Evolutionary conservation across 2,113 vertebrate species (phyloP), one percentile per base, ranked within the genome.

Genomic region (Bubo blakistoni): DNA sequence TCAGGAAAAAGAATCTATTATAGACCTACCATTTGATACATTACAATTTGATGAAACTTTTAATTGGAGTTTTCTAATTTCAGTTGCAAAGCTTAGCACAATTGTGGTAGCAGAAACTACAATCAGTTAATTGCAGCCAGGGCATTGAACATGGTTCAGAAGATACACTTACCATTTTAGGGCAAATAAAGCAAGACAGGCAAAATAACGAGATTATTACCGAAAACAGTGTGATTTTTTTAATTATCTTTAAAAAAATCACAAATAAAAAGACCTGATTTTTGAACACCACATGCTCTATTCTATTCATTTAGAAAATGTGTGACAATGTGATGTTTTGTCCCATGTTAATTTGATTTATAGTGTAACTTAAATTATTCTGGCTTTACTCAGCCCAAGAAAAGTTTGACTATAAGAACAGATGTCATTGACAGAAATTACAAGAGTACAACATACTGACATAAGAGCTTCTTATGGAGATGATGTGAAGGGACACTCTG

Each of bases 241-340:
- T 20, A 2, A 84, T 76, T 20, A 19, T 47, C n/a, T 72, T 17
- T 3, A 52, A 82, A 71, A 65, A 69, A 42, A 32, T 17, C 9
- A 3, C n/a, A 73, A 74, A 71, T 74, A 36, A 63, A 86, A 90
- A 83, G 54, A 58, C 30, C 20, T 63, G 72, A 42, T 57, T 81
- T 91, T 94, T 86, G 7, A 92, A 88, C 65, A 84, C 57, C 55
- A 87, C n/a, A 54, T 61, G 19, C 66, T 61, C 36, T 46, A 46
- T n/a, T 69, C 21, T 78, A 38, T 71, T 94, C 5, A 82, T 85
- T 79, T 67, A 85, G 73, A 82, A 94, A 90, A 88, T 63, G 7
- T 94, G 80, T 88, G 88, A 83, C 91, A 71, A 6, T 74, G 59
- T 92, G 76, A 86, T 86, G 25, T 83, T 91, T 88, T 94, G 9